Evolutionary conservation across 92 coral and sea anemone species (phyloP), one percentile per base, ranked within the genome.

Genomic region (Palythoa heliodiscus): DNA sequence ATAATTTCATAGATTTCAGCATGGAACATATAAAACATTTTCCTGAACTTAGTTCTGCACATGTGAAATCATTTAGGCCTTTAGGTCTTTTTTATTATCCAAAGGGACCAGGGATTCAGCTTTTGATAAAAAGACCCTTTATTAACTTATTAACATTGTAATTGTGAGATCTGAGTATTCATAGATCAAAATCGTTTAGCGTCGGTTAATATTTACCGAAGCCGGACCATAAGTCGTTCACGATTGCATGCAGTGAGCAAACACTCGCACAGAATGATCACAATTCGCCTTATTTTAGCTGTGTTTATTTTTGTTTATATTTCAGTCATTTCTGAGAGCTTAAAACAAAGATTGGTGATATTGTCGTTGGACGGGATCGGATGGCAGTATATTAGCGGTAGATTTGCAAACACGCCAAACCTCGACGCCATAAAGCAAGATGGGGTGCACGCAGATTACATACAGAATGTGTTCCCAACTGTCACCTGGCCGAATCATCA

Each of bases 401-500:
- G 89, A 24, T 85, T 83, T 71, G 95, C 98, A 0, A 87, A 86
- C 54, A 94, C 97, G 11, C 92, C 98, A 37, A 91, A 93, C 25
- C 89, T 94, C 7, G 90, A 97, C 68, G 64, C 86, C 63, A 58
- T 97, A 47, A 95, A 89, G 53, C 82, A 54, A 13, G 63, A 48
- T 15, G 99, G 99, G 8, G 99, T 93, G n/a, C 71, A 89, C 29
- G 91, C 99, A 10, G 86, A 91, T 57, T 94, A 86, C 87, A 88
- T 96, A 66, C 81, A 86, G 15, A 94, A 97, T 15, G 95, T 90
- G 3, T 85, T 92, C 14, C 99, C 99, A 1, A 90, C 97, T 15
- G 92, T 88, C 20, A 96, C 99, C 3, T 96, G 98, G 95, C 99
- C 99, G 61, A 96, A 93, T 29, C 99, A 96, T 25, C 95, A 94